These are phyloP conservation scores for Chelonus insularis DNA, from an alignment of 1,140 invertebrate species.

Conservation along the genomic window DNA sequence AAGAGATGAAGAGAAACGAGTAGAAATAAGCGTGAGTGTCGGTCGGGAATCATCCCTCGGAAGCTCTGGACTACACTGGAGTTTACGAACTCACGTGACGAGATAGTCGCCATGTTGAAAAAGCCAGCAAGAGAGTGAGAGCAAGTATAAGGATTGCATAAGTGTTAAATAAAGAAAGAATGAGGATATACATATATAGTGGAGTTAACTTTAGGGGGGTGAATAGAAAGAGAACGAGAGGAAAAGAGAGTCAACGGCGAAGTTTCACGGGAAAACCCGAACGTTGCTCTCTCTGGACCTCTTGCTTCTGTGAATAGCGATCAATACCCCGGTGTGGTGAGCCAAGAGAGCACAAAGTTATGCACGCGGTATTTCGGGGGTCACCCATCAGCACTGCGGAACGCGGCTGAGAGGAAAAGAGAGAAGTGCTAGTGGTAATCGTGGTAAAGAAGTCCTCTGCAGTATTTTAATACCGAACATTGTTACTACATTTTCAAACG, in stretches of 20 bases:
- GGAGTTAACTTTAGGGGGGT: not conserved
- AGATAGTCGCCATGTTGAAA: constrained; percentile 22
- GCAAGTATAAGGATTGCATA: too few relatives aligned
- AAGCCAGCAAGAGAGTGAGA: not conserved
- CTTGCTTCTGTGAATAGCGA: constrained; percentile 39
- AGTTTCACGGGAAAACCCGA: constrained; percentile 44
- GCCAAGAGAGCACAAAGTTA: constrained; percentile 54
- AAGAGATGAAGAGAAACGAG: not conserved
- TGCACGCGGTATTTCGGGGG: constrained; percentile 48
- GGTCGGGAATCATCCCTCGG: not conserved
- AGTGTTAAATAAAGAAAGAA: constrained; percentile 3
- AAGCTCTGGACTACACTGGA: not conserved
- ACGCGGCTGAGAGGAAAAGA: constrained; percentile 21
- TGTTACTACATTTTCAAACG: too few relatives aligned
- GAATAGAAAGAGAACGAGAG: constrained; percentile 7
- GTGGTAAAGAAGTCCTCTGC: not conserved
- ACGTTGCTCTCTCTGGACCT: constrained; percentile 46
- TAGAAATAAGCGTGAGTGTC: constrained; percentile 1
- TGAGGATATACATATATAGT: not conserved
- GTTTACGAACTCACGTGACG: constrained; percentile 19
- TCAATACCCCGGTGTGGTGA: constrained; percentile 43
- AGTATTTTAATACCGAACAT: too few relatives aligned
- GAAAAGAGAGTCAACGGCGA: constrained; percentile 29
- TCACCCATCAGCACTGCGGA: constrained; percentile 31
- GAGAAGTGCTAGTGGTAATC: constrained; percentile 12